A percentile compares a stretch with the other conserved stretches of the same genome.
phyloP scores from a whole-genome alignment of 2,113 vertebrate genomes.

The Addax nasomaculatus region DNA sequence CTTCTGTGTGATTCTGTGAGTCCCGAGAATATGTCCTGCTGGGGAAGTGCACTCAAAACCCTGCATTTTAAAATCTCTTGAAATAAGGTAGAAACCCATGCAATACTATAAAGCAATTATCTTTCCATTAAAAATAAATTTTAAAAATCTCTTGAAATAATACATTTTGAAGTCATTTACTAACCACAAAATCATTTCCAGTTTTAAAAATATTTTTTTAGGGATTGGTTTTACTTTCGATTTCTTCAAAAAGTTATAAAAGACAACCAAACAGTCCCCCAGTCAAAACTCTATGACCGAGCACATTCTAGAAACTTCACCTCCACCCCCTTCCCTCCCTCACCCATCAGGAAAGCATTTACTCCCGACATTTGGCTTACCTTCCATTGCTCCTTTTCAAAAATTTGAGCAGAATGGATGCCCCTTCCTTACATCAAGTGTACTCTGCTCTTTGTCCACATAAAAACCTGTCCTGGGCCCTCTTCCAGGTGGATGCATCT shows the following conservation, averaged over 20 bases:
- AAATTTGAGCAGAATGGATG: neutral
- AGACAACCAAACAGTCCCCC: neutral
- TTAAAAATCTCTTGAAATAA: neutral
- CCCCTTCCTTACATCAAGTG: neutral
- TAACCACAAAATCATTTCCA: neutral
- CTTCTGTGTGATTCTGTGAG: neutral
- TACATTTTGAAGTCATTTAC: neutral
- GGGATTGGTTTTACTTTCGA: neutral
- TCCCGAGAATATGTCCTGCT: neutral
- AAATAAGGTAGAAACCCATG: neutral
- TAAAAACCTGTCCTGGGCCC: neutral
- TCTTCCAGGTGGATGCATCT: neutral
- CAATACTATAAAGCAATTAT: neutral
- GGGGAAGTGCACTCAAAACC: neutral
- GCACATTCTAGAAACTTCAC: neutral
- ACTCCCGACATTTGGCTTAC: neutral
- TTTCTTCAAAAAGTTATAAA: neutral
- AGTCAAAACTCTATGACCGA: neutral
- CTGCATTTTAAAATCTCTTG: neutral
- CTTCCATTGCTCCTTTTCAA: neutral
- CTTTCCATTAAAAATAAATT: neutral
- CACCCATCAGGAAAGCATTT: neutral
- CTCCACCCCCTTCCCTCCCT: neutral
- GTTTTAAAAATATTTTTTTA: neutral
- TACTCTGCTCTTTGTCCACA: too few relatives aligned